Base-by-base conservation (phyloP, 2,888 invertebrate genomes). In the Polydrusus tereticollis region DNA sequence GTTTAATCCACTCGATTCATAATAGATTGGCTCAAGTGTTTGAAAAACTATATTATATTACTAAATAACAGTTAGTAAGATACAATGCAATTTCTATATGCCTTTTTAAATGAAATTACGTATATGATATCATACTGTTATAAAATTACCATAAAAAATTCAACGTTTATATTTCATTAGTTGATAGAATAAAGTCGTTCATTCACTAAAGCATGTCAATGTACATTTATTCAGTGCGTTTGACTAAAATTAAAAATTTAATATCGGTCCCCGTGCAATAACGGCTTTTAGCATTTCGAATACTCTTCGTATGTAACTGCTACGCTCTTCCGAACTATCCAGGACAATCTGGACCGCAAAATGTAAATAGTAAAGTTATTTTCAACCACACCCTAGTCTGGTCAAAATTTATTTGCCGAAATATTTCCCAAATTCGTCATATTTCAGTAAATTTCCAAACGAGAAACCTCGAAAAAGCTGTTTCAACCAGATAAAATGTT, bases 331-430 rank as follows among this genome's bases (percentile, higher is more conserved):
- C 12, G 23, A 69, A 69, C 57, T 69, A 50, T 69, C 41, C 14
- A 38, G 69, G 69, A 69, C 43, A 55, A 62, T 69, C 21, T 18
- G 14, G 43, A 50, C 60, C 60, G 41, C 59, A 47, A 59, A 60
- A 62, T 69, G 69, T 69, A 69, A 69, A 69, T 60, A 69, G 33
- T 58, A 38, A 55, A 63, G 69, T 69, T 63, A 33, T 68, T 60
- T 20, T 16, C 26, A 47, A 63, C 33, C 63, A 55, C 69, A 41
- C 60, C 38, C 55, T 45, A 52, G 43, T 38, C 33, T 63, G 62
- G 62, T 52, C 57, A 33, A 26, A n/a, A 62, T 63, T 63, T 62
- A 55, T 69, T 69, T 69, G 62, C 14, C 16, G 20, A 33, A 58
- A 23, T 38, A 58, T 43, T 45, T 45, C 57, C 21, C 33, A 58